phyloP scores from a whole-genome alignment of 2,888 invertebrate species.

The Baronia brevicornis region DNA sequence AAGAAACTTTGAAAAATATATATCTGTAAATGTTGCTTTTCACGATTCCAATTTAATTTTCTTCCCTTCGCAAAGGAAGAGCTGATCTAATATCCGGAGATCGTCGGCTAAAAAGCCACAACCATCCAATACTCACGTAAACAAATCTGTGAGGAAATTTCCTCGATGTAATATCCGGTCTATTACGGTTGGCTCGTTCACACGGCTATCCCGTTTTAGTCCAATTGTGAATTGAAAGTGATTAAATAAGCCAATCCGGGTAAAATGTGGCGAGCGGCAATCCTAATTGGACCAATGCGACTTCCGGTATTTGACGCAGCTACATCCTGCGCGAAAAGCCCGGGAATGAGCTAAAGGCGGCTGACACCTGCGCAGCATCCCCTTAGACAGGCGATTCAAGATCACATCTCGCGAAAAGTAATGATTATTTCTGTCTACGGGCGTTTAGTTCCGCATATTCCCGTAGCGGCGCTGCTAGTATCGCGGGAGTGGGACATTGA shows the following conservation, averaged over 20 bases:
- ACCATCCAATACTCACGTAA: slow-evolving; percentile 53
- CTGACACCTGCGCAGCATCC: slow-evolving; percentile 65
- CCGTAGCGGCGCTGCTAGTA: slow-evolving; percentile 55
- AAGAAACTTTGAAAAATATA: too few relatives aligned
- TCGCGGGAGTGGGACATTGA: slow-evolving; percentile 44
- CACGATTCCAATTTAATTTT: too few relatives aligned
- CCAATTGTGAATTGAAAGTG: slow-evolving; percentile 36
- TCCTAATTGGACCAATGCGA: slow-evolving; percentile 57
- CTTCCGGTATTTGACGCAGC: slow-evolving; percentile 50
- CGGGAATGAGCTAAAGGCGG: slow-evolving; percentile 57
- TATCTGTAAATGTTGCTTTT: too few relatives aligned
- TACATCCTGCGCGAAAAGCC: slow-evolving; percentile 68
- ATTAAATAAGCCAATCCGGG: slow-evolving; percentile 38
- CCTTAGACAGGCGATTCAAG: slow-evolving; percentile 53
- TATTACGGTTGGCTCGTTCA: slow-evolving; percentile 44
- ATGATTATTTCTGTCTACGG: slow-evolving; percentile 75
- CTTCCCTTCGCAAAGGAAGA: slow-evolving; percentile 37
- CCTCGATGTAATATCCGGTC: slow-evolving; percentile 63
- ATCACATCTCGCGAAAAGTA: slow-evolving; percentile 75
- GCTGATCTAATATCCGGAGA: slow-evolving; percentile 53
- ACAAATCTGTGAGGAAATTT: slow-evolving; percentile 69
- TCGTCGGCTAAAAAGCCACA: slow-evolving; percentile 40
- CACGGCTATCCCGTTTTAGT: slow-evolving; percentile 41
- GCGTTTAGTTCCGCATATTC: slow-evolving; percentile 61
- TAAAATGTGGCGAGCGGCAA: slow-evolving; percentile 38